phyloP scores from a whole-genome alignment of 2,113 vertebrate species.

The Pterocles gutturalis region DNA sequence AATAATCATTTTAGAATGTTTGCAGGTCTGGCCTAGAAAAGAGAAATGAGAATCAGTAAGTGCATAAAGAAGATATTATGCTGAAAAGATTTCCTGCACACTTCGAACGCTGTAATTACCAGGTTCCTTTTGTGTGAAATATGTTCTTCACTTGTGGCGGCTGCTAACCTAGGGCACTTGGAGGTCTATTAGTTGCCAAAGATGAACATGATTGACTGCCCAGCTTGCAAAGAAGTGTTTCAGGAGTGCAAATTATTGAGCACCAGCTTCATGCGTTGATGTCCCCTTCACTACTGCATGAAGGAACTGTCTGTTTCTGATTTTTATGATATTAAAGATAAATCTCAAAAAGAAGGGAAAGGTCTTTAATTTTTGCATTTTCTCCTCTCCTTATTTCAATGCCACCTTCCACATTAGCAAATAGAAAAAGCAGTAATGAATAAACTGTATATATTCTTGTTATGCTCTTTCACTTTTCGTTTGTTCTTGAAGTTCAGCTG shows the following conservation, averaged over 20 bases:
- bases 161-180: no score
- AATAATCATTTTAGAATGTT: background rate
- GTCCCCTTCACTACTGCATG: background rate
- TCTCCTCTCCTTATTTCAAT: background rate
- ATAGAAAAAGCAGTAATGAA: background rate
- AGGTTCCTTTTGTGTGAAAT: background rate
- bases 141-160: no score
- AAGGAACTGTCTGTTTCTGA: background rate
- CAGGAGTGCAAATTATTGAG: accelerated
- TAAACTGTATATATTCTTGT: background rate
- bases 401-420: background rate
- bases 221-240: background rate
- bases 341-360: background rate
- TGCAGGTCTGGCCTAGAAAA: background rate
- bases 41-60: background rate
- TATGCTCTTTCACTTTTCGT: background rate
- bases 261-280: background rate
- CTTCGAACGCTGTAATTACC: background rate
- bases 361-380: background rate
- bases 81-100: background rate
- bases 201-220: background rate
- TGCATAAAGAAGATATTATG: background rate
- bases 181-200: accelerated
- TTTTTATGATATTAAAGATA: background rate
- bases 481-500: background rate